A percentile compares a stretch with the other conserved stretches of the same genome.
These are phyloP conservation scores for Ectemnius continuus DNA, from an alignment of 2,888 invertebrate genomes.

Conservation along the genomic window DNA sequence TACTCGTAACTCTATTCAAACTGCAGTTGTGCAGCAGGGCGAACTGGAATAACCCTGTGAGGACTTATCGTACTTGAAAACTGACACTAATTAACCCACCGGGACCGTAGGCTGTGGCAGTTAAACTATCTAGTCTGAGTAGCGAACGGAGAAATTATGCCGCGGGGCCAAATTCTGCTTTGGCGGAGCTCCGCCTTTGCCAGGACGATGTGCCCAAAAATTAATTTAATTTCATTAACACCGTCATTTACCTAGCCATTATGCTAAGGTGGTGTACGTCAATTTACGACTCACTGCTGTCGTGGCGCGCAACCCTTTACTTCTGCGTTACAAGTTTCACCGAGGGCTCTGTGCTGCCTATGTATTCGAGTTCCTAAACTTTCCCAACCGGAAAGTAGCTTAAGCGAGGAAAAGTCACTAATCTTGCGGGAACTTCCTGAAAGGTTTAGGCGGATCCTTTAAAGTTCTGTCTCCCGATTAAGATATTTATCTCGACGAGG, in stretches of 20 bases:
- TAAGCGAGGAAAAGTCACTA: constrained; percentile 9
- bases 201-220: constrained; percentile 10
- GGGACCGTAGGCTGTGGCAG: constrained; percentile 47
- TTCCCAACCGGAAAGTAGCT: not conserved
- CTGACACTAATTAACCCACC: constrained; percentile 60
- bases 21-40: constrained; percentile 50
- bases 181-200: constrained; percentile 2
- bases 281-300: not conserved
- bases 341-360: not conserved
- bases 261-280: not conserved
- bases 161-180: not conserved
- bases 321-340: not conserved
- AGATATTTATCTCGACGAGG: not conserved
- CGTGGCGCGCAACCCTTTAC: not conserved
- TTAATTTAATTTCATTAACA: not conserved
- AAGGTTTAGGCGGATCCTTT: constrained; percentile 2
- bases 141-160: constrained; percentile 52
- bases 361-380: not conserved
- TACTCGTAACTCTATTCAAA: constrained; percentile 60
- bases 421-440: not conserved
- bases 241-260: not conserved
- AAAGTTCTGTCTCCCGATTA: not conserved
- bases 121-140: constrained; percentile 48
- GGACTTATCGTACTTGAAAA: constrained; percentile 63
- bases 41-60: constrained; percentile 49